These are phyloP conservation scores for Stomatorhinus ivindoensis DNA, from an alignment of 2,113 vertebrate species.

Conservation along the genomic window DNA sequence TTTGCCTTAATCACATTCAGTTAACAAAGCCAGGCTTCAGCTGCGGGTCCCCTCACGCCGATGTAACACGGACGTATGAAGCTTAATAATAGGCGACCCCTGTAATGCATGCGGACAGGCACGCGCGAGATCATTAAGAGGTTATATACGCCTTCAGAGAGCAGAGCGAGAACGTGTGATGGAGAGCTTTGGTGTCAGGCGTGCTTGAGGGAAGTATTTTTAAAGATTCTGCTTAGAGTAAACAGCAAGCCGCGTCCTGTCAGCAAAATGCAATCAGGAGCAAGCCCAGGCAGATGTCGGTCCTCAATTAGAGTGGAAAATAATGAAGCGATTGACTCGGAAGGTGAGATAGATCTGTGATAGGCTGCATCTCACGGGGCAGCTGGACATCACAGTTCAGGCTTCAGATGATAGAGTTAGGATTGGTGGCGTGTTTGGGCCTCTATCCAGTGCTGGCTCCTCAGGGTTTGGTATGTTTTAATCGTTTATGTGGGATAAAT, in stretches of 20 bases:
- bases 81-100: slow-evolving; percentile 37
- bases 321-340: neutral
- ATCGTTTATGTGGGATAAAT: neutral
- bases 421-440: neutral
- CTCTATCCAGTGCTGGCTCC: neutral
- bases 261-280: slow-evolving; percentile 35
- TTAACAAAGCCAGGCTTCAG: neutral
- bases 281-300: slow-evolving; percentile 3
- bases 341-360: neutral
- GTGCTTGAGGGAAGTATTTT: slow-evolving; percentile 36
- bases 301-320: neutral
- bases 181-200: slow-evolving; percentile 42
- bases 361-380: neutral
- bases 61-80: slow-evolving; percentile 11
- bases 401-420: neutral
- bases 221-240: slow-evolving; percentile 49
- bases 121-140: slow-evolving; percentile 44
- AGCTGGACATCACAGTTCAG: neutral
- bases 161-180: slow-evolving; percentile 35
- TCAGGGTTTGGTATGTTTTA: neutral
- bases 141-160: slow-evolving; percentile 45
- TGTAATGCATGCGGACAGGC: slow-evolving; percentile 29
- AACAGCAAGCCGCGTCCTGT: slow-evolving; percentile 42
- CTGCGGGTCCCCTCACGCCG: neutral
- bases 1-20: neutral